Conservation (phyloP, 1,140 invertebrate species). For the Saccostrea glomerata region DNA sequence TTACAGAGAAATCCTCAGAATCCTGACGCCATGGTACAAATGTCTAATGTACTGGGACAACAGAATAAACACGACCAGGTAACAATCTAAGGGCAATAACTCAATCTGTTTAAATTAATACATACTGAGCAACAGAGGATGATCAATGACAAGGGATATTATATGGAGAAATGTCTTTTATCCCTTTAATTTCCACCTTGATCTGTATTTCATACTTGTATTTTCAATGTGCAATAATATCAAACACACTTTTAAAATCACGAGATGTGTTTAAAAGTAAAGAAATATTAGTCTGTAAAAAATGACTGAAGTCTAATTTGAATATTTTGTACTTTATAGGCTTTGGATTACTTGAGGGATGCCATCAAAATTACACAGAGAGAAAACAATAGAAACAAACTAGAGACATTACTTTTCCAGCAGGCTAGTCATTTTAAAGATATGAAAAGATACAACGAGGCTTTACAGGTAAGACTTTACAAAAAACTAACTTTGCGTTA, state of each 20-base stretch:
- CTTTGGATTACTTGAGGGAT: slow-evolving; percentile 53
- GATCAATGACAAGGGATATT: too few relatives aligned
- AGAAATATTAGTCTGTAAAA: too few relatives aligned
- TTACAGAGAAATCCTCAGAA: slow-evolving; percentile 47
- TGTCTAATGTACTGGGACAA: slow-evolving; percentile 51
- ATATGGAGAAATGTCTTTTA: too few relatives aligned
- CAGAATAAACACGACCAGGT: slow-evolving; percentile 56
- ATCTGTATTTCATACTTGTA: too few relatives aligned
- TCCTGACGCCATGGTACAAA: slow-evolving; percentile 48
- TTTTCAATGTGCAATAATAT: too few relatives aligned
- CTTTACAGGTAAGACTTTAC: slow-evolving; percentile 50
- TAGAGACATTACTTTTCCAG: slow-evolving; percentile 57
- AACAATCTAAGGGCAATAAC: background rate
- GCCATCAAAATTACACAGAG: slow-evolving; percentile 46
- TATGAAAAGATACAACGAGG: slow-evolving; percentile 54
- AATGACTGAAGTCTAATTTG: too few relatives aligned
- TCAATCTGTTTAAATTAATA: too few relatives aligned
- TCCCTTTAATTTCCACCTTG: too few relatives aligned
- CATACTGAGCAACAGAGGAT: too few relatives aligned
- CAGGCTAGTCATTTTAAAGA: slow-evolving; percentile 65
- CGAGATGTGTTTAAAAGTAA: too few relatives aligned
- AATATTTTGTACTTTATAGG: slow-evolving; percentile 47
- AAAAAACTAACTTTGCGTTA: background rate
- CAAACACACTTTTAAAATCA: too few relatives aligned
- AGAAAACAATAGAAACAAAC: background rate